A percentile compares a stretch with the other conserved stretches of the same genome.
Evolutionary conservation across 2,888 invertebrate species (phyloP).

Genomic region (Exephanes ischioxanthus): DNA sequence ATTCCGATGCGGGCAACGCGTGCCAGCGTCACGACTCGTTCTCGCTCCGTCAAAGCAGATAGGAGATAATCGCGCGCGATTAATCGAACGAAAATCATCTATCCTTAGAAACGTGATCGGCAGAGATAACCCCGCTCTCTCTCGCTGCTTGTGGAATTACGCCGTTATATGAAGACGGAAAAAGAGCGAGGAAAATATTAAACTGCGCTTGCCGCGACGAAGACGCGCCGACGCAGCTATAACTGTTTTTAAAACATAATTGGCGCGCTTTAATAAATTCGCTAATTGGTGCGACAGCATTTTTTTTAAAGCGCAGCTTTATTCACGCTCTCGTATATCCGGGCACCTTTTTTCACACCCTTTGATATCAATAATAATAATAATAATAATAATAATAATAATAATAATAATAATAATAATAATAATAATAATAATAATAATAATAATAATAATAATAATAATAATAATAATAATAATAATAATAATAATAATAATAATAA

Average conservation of each 20-base stretch:
- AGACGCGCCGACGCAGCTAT: slow-evolving; percentile 21
- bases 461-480: not conserved
- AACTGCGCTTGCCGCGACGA: not conserved
- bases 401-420: not conserved
- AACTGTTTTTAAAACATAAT: slow-evolving; percentile 46
- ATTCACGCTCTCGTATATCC: slow-evolving; percentile 4
- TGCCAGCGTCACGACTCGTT: not conserved
- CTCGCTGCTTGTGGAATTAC: not conserved
- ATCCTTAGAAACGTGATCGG: not conserved
- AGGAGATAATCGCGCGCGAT: not conserved
- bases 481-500: not conserved
- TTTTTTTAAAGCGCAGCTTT: not conserved
- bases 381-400: not conserved
- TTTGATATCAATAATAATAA: slow-evolving; percentile 31
- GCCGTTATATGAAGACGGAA: not conserved
- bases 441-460: not conserved
- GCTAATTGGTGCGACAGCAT: slow-evolving; percentile 32
- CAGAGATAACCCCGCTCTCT: not conserved
- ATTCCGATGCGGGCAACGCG: slow-evolving; percentile 17
- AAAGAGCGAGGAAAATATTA: not conserved
- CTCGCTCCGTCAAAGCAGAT: slow-evolving; percentile 38
- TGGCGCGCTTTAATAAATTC: slow-evolving; percentile 19
- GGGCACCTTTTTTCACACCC: slow-evolving; percentile 18
- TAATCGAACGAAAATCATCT: not conserved
- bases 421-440: not conserved